phyloP scores from a whole-genome alignment of 2,888 invertebrate genomes.

The Sycophila texana region DNA sequence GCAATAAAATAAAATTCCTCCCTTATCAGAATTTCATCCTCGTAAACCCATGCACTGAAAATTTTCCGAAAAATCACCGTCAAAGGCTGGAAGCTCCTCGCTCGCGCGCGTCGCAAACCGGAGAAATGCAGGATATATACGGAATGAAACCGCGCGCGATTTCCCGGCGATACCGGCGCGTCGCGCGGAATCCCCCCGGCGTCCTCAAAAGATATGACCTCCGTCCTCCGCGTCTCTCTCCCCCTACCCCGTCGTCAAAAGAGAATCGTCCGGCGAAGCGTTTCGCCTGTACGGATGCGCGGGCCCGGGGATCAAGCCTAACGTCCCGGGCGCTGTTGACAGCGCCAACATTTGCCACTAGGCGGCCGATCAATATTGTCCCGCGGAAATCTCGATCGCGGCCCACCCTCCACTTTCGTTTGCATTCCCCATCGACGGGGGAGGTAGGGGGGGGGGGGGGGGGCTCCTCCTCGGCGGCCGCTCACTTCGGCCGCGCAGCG shows the following conservation, averaged over 20 bases:
- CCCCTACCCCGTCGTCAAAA: not conserved
- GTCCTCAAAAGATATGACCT: constrained; percentile 8
- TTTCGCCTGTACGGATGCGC: no score
- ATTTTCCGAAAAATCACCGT: not conserved
- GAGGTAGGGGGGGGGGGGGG: not conserved
- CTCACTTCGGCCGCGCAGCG: not conserved
- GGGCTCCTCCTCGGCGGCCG: not conserved
- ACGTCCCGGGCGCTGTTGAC: constrained; percentile 48
- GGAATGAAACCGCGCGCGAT: not conserved
- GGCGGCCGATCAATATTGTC: constrained; percentile 59
- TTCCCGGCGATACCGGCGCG: not conserved
- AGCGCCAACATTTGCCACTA: constrained; percentile 57
- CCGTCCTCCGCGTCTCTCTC: not conserved
- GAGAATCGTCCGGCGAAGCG: not conserved
- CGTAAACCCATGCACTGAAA: no score
- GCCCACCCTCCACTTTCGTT: not conserved
- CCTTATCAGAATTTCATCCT: no score
- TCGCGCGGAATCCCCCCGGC: not conserved
- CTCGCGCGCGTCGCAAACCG: not conserved
- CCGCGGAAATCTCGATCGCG: constrained; percentile 48
- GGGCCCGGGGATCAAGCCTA: no score
- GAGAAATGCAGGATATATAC: no score
- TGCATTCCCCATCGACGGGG: not conserved
- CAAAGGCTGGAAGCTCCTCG: not conserved
- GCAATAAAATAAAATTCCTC: no score